phyloP scores from a whole-genome alignment of 2,797 vertebrate genomes.

The Picus viridis region DNA sequence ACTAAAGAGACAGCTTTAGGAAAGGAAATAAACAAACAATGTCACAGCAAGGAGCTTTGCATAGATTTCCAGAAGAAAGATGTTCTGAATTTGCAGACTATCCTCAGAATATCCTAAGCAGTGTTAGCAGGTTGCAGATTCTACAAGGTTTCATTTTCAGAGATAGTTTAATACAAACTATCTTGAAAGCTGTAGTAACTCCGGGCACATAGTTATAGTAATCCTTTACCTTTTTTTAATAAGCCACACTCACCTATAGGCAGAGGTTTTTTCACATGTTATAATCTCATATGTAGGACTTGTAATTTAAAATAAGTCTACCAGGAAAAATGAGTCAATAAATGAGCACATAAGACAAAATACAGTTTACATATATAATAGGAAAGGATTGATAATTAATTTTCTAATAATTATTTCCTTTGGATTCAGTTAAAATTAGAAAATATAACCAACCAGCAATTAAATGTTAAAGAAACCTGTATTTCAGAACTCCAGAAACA shows the following conservation, averaged over 20 bases:
- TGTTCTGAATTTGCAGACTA: background rate
- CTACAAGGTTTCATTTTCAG: background rate
- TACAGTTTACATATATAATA: background rate
- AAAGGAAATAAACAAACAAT: background rate
- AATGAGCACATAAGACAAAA: background rate
- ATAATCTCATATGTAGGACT: background rate
- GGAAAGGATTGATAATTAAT: background rate
- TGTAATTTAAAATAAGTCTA: background rate
- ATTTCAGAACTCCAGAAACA: background rate
- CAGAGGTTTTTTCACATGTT: fast-evolving
- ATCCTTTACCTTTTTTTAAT: background rate
- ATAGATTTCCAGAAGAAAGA: background rate
- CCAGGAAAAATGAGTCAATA: background rate
- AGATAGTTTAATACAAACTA: background rate
- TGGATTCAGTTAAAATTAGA: background rate
- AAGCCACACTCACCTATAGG: background rate
- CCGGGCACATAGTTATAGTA: background rate
- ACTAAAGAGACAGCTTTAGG: background rate
- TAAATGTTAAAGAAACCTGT: background rate
- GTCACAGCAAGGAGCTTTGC: background rate
- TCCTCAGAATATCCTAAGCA: background rate
- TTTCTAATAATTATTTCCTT: background rate
- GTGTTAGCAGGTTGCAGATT: background rate
- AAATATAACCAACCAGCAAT: background rate
- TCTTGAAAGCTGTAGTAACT: background rate